phyloP scores from a whole-genome alignment of 2,113 vertebrate genomes.

The Cyanistes caeruleus region DNA sequence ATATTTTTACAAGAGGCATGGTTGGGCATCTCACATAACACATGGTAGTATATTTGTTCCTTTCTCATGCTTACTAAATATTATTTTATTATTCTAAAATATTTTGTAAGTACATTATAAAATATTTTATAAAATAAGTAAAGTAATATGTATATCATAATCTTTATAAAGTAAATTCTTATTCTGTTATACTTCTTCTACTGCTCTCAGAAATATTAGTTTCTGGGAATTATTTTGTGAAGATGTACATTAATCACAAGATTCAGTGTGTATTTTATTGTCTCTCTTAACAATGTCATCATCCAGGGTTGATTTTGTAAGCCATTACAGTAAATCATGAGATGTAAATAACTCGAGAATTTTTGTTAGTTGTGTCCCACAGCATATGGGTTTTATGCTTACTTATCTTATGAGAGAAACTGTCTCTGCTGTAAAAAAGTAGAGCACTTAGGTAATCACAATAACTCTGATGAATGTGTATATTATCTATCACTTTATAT shows the following conservation, averaged over 20 bases:
- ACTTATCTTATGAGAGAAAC: not conserved
- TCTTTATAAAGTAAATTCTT: not conserved
- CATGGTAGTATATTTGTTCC: not conserved
- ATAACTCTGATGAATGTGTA: not conserved
- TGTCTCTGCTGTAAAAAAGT: not conserved
- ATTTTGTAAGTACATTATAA: not conserved
- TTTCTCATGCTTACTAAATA: not conserved
- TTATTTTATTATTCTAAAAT: not conserved
- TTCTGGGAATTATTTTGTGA: not conserved
- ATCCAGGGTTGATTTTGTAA: not conserved
- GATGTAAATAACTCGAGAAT: not conserved
- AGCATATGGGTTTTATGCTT: not conserved
- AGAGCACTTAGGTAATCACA: not conserved
- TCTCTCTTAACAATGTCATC: not conserved
- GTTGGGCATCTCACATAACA: not conserved
- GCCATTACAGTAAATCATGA: not conserved
- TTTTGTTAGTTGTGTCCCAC: not conserved
- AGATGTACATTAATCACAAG: not conserved
- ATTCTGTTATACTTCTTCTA: not conserved
- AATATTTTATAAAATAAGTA: not conserved
- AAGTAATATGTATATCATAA: too few relatives aligned
- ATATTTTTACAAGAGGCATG: not conserved
- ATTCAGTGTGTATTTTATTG: not conserved
- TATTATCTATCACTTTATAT: not conserved
- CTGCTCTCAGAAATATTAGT: not conserved